phyloP scores from a whole-genome alignment of 2,888 invertebrate species.

The Caenorhabditis virilis region DNA sequence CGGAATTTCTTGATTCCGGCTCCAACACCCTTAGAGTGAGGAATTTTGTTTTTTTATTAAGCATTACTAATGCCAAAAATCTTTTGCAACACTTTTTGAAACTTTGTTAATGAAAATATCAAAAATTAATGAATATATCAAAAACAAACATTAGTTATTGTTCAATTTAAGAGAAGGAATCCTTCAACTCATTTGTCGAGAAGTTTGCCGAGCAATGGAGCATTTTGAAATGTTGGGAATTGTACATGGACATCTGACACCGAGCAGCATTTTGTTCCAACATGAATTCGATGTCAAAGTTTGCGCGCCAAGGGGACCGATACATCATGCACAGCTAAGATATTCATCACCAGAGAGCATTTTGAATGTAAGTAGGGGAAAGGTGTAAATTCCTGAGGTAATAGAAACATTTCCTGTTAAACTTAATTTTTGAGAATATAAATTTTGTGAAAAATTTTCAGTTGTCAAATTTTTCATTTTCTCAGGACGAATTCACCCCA shows the following conservation, averaged over 20 bases:
- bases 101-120: no score
- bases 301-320: conserved; percentile 54
- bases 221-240: conserved; percentile 53
- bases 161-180: conserved; percentile 4
- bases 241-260: conserved; percentile 61
- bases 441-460: no score
- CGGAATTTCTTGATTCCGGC: conserved; percentile 36
- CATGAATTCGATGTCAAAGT: conserved; percentile 42
- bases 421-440: no score
- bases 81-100: no score
- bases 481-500: conserved; percentile 82
- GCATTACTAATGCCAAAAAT: neutral
- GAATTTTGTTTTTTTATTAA: neutral
- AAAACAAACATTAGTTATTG: neutral
- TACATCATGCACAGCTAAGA: conserved; percentile 61
- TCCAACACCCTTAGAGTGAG: conserved; percentile 35
- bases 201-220: conserved; percentile 49
- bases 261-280: conserved; percentile 51
- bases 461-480: no score
- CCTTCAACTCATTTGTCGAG: conserved; percentile 45
- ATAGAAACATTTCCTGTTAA: no score
- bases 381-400: no score
- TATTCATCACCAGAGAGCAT: conserved; percentile 64
- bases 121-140: no score
- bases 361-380: conserved; percentile 54